Conservation (phyloP, 2,888 invertebrate species). For the Harmothoe impar region DNA sequence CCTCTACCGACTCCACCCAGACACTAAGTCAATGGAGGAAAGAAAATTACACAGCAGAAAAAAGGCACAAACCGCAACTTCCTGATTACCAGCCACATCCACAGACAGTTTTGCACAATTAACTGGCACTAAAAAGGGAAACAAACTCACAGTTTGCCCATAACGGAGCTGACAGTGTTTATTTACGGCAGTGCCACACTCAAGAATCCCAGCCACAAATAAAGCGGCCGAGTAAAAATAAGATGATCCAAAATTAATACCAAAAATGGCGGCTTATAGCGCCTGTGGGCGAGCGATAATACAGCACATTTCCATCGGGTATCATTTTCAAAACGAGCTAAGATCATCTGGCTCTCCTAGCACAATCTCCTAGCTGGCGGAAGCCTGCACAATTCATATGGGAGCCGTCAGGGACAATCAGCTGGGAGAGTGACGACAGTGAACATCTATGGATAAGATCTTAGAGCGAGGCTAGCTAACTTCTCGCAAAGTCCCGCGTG, state of each 20-base stretch:
- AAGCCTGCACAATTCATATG: neutral
- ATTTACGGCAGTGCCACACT: no score
- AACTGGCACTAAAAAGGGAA: neutral
- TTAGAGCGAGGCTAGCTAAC: slow-evolving; percentile 29
- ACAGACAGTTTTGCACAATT: neutral
- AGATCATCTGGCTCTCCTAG: slow-evolving; percentile 4
- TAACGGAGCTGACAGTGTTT: no score
- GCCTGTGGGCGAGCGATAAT: slow-evolving; percentile 28
- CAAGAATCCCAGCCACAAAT: no score
- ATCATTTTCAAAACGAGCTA: slow-evolving; percentile 30
- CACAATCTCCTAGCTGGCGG: neutral
- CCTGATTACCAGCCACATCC: slow-evolving; percentile 21
- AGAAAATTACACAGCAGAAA: neutral
- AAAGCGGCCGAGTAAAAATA: neutral
- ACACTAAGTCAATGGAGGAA: neutral
- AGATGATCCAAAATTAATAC: slow-evolving; percentile 13
- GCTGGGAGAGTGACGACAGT: neutral
- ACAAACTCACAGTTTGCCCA: no score
- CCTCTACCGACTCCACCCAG: neutral
- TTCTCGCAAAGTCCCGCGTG: slow-evolving; percentile 33
- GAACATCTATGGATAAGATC: neutral
- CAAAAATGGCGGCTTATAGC: neutral
- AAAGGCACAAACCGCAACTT: neutral
- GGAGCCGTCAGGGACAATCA: neutral
- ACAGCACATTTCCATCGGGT: slow-evolving; percentile 39